Conservation (phyloP, 2,888 invertebrate species). For the Helicoverpa assulta region DNA sequence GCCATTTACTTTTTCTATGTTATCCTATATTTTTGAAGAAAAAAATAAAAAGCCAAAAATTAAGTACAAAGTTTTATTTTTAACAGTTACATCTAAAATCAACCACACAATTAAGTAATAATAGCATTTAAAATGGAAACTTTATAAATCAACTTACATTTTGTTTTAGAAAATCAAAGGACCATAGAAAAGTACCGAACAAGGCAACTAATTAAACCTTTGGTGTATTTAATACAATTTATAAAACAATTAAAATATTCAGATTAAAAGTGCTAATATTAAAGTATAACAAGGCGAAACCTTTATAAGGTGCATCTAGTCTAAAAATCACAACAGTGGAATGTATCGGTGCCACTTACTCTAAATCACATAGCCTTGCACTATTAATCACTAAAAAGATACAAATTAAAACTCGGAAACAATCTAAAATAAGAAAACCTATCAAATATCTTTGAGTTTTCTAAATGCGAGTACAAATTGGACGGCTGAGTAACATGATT, state of each 20-base stretch:
- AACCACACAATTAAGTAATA: slow-evolving; percentile 74
- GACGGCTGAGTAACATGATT: slow-evolving; percentile 56
- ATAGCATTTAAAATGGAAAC: slow-evolving; percentile 70
- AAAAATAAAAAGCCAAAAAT: slow-evolving; percentile 41
- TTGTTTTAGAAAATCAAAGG: slow-evolving; percentile 61
- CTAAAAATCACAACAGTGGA: slow-evolving; percentile 88
- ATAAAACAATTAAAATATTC: slow-evolving; percentile 64
- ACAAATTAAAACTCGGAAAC: slow-evolving; percentile 68
- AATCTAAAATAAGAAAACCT: slow-evolving; percentile 70
- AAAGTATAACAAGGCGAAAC: slow-evolving; percentile 57
- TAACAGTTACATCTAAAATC: slow-evolving; percentile 82
- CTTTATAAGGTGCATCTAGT: slow-evolving; percentile 75
- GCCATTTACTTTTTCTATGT: slow-evolving; percentile 31
- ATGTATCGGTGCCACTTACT: slow-evolving; percentile 84
- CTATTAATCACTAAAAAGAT: slow-evolving; percentile 66
- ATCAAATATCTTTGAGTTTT: slow-evolving; percentile 82
- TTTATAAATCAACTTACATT: slow-evolving; percentile 69
- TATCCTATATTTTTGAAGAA: slow-evolving; percentile 36
- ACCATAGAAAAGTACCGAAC: slow-evolving; percentile 58
- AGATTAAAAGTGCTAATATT: slow-evolving; percentile 62
- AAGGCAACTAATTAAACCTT: slow-evolving; percentile 68
- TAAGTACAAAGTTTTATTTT: slow-evolving; percentile 79
- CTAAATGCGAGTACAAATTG: slow-evolving; percentile 74
- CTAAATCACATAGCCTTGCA: slow-evolving; percentile 87
- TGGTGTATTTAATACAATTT: slow-evolving; percentile 68